phyloP scores from a whole-genome alignment of 2,888 invertebrate species.

The Leptinotarsa juncta region DNA sequence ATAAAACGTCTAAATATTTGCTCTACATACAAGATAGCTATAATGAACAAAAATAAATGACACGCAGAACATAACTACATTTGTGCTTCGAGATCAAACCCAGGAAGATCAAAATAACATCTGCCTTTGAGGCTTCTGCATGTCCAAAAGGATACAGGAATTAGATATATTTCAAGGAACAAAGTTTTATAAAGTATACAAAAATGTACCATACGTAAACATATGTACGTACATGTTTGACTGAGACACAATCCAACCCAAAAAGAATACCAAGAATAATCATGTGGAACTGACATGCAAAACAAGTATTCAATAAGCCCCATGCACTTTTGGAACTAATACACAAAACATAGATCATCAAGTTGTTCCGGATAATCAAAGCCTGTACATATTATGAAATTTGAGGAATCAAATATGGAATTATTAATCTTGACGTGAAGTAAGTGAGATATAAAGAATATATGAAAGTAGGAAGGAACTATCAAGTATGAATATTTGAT shows the following conservation, averaged over 20 bases:
- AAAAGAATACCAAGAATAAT: conserved; percentile 58
- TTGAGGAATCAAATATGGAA: neutral
- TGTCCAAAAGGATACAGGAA: conserved; percentile 44
- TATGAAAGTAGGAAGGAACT: too few species aligned
- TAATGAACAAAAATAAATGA: conserved; percentile 45
- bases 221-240: conserved; percentile 38
- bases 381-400: conserved; percentile 30
- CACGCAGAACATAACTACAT: conserved; percentile 50
- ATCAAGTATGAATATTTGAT: too few species aligned
- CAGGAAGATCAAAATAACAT: conserved; percentile 64
- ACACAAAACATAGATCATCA: conserved; percentile 56
- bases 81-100: conserved; percentile 65
- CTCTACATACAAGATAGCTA: conserved; percentile 55
- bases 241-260: conserved; percentile 61
- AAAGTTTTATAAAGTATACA: conserved; percentile 44
- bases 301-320: conserved; percentile 58
- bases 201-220: conserved; percentile 35
- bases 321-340: conserved; percentile 60
- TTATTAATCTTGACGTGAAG: too few species aligned
- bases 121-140: conserved; percentile 53
- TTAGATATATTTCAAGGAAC: conserved; percentile 44
- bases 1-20: conserved; percentile 56
- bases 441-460: too few species aligned
- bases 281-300: conserved; percentile 55
- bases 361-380: conserved; percentile 32